Conservation (phyloP, 1,140 invertebrate genomes). For the Caenorhabditis inopinata region DNA sequence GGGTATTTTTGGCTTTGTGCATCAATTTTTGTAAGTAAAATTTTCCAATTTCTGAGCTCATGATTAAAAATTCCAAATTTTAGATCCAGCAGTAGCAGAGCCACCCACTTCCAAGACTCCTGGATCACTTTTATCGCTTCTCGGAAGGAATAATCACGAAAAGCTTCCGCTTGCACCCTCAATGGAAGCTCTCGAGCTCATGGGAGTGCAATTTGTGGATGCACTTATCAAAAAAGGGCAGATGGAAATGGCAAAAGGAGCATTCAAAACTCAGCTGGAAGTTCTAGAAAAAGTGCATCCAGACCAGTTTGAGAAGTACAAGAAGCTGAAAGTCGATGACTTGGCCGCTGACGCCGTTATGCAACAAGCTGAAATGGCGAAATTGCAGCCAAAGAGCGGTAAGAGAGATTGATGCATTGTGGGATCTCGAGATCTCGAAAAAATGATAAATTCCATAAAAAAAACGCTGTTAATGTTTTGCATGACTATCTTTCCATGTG, state of each 20-base stretch:
- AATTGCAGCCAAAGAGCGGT: constrained; percentile 45
- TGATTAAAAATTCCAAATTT: no score
- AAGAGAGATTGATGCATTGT: neutral
- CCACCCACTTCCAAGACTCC: neutral
- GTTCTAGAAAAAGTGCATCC: constrained; percentile 55
- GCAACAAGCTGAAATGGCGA: constrained; percentile 52
- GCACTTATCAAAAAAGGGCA: constrained; percentile 58
- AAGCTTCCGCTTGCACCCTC: constrained; percentile 3
- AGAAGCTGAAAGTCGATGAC: constrained; percentile 52
- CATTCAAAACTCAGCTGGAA: constrained; percentile 57
- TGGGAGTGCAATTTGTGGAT: constrained; percentile 45
- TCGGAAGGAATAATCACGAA: neutral
- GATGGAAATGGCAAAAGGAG: constrained; percentile 60
- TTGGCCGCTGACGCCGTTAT: constrained; percentile 57
- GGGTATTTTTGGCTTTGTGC: neutral
- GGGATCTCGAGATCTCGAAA: no score
- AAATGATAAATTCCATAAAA: no score
- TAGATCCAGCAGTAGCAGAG: neutral
- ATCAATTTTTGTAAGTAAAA: neutral
- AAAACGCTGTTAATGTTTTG: no score
- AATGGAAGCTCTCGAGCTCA: constrained; percentile 12
- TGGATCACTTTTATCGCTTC: neutral
- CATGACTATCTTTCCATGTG: no score
- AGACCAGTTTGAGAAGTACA: constrained; percentile 58
- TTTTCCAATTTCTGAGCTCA: no score